Evolutionary conservation across 2,797 vertebrate genomes (phyloP).

Genomic region (Bucorvus abyssinicus): DNA sequence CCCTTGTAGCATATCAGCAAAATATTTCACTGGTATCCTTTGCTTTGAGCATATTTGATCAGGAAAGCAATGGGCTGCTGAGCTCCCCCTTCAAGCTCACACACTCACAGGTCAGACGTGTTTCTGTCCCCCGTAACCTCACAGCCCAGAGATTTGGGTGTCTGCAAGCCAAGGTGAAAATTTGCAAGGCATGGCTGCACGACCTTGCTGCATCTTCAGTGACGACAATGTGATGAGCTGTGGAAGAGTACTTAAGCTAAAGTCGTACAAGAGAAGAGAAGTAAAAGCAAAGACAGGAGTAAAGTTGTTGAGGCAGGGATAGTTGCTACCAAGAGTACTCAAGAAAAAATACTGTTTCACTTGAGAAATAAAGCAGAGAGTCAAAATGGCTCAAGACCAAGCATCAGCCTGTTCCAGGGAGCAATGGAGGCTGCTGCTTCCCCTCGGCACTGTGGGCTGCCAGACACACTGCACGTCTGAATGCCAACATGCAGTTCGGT

Average conservation of each 20-base stretch:
- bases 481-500: background rate
- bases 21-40: background rate
- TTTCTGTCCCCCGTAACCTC: background rate
- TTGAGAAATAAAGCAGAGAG: background rate
- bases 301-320: background rate
- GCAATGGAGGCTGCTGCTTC: accelerated
- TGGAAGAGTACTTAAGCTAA: background rate
- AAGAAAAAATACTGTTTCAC: background rate
- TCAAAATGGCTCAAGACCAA: background rate
- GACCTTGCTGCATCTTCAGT: background rate
- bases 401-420: background rate
- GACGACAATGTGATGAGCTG: background rate
- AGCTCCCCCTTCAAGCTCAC: background rate
- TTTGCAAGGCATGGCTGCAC: background rate
- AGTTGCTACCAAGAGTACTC: background rate
- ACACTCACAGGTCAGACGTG: background rate
- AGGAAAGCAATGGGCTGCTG: background rate
- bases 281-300: background rate
- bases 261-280: background rate
- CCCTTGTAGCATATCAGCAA: background rate
- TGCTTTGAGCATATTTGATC: background rate
- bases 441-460: background rate
- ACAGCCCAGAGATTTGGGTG: background rate
- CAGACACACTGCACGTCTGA: accelerated
- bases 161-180: background rate